Percentiles rank a stretch among this genome's conserved stretches.
Conservation (phyloP, 2,797 vertebrate genomes). For the Mus spretus region DNA sequence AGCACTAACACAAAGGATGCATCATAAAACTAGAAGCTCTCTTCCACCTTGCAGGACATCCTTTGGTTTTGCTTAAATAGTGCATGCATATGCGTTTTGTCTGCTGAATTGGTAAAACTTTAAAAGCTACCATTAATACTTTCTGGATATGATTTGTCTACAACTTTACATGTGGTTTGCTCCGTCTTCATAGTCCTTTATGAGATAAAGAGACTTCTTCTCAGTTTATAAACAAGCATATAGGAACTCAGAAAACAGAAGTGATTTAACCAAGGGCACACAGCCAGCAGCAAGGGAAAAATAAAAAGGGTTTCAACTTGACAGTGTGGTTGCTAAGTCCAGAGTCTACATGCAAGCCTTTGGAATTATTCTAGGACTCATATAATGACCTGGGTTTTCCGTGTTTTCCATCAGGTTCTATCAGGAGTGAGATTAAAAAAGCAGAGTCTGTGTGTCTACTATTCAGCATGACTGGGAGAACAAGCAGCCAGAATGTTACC, state of each 20-base stretch:
- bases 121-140: constrained; percentile 39
- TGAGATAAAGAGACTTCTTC: background rate
- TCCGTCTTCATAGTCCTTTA: background rate
- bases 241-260: background rate
- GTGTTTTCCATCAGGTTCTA: background rate
- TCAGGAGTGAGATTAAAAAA: background rate
- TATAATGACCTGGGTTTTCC: background rate
- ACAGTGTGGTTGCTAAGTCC: background rate
- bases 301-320: background rate
- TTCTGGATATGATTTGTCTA: background rate
- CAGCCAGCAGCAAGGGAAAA: background rate
- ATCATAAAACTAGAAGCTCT: background rate
- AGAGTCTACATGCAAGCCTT: background rate
- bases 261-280: background rate
- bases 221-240: background rate
- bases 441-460: background rate
- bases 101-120: constrained; percentile 19
- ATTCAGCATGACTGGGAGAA: background rate
- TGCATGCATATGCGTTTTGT: background rate
- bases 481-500: background rate
- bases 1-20: background rate
- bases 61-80: constrained; percentile 15
- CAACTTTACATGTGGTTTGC: background rate
- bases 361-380: background rate
- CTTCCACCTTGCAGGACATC: background rate